These are phyloP conservation scores for Oophaga sylvatica DNA, from an alignment of 2,797 vertebrate genomes.

Conservation along the genomic window DNA sequence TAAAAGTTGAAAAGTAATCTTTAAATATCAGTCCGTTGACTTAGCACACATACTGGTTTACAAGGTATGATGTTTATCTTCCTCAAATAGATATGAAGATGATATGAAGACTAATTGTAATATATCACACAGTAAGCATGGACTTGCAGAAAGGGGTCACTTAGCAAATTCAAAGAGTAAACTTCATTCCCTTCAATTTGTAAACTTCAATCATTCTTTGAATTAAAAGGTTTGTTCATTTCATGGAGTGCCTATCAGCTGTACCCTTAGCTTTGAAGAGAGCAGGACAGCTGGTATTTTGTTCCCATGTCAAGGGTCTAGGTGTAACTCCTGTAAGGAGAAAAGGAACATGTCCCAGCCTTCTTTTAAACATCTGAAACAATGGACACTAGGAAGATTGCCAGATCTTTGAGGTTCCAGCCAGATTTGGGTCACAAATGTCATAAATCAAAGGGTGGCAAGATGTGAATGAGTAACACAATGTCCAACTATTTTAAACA, in stretches of 20 bases:
- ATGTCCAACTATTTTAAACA: not conserved
- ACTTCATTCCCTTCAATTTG: not conserved
- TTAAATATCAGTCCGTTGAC: no score
- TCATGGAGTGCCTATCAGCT: slow-evolving; percentile 20
- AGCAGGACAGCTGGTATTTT: slow-evolving; percentile 58
- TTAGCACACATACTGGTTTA: no score
- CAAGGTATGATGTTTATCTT: no score
- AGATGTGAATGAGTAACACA: not conserved
- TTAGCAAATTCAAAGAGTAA: slow-evolving; percentile 57
- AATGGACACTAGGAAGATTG: slow-evolving; percentile 54
- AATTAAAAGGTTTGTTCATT: slow-evolving; percentile 61
- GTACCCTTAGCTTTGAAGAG: slow-evolving; percentile 38
- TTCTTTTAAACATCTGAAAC: slow-evolving; percentile 34
- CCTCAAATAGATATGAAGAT: not conserved
- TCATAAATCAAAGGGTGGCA: not conserved
- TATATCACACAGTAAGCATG: not conserved
- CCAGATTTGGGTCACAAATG: slow-evolving; percentile 34
- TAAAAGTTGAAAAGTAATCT: no score
- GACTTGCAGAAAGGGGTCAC: slow-evolving; percentile 5
- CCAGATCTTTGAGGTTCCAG: slow-evolving; percentile 24
- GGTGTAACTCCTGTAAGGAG: slow-evolving; percentile 47
- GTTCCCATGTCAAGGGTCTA: slow-evolving; percentile 35
- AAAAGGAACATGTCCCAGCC: slow-evolving; percentile 30
- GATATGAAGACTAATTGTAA: not conserved
- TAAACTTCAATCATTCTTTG: slow-evolving; percentile 36